These are phyloP conservation scores for Vimba vimba DNA, from an alignment of 2,113 vertebrate genomes.

Conservation along the genomic window DNA sequence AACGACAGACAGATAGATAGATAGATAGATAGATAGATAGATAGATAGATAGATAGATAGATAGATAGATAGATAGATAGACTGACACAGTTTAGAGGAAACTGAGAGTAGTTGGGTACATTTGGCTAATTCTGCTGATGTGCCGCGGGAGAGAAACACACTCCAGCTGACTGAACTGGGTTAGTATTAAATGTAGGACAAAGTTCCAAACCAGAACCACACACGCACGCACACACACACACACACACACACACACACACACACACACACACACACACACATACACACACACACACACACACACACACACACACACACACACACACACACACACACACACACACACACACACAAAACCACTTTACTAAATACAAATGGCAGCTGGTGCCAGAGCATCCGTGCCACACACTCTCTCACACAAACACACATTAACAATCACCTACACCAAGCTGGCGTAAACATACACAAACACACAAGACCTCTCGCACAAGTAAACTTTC, in stretches of 20 bases:
- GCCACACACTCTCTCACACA: slow-evolving; percentile 15
- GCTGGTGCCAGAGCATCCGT: neutral
- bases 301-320: slow-evolving; percentile 19
- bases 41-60: accelerated
- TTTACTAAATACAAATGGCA: slow-evolving; percentile 18
- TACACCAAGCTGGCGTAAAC: slow-evolving; percentile 13
- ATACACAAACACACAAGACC: slow-evolving; percentile 38
- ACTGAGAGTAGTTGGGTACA: slow-evolving; percentile 42
- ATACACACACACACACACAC: slow-evolving; percentile 4
- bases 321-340: slow-evolving; percentile 2
- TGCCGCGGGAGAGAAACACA: slow-evolving; percentile 51
- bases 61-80: too few relatives aligned
- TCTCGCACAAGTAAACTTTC: slow-evolving; percentile 23
- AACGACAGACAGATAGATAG: neutral
- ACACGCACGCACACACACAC: slow-evolving; percentile 7
- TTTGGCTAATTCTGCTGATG: slow-evolving; percentile 55
- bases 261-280: slow-evolving; percentile 16
- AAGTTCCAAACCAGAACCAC: slow-evolving; percentile 44
- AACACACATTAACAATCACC: slow-evolving; percentile 25
- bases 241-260: slow-evolving; percentile 9
- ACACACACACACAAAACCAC: slow-evolving; percentile 14
- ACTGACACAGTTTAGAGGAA: slow-evolving; percentile 53
- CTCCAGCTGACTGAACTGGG: slow-evolving; percentile 55
- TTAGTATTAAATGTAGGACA: slow-evolving; percentile 57
- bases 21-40: neutral